Evolutionary conservation across 2,888 invertebrate genomes (phyloP), one percentile per base, ranked within the genome.

Genomic region (Volucella inflata): DNA sequence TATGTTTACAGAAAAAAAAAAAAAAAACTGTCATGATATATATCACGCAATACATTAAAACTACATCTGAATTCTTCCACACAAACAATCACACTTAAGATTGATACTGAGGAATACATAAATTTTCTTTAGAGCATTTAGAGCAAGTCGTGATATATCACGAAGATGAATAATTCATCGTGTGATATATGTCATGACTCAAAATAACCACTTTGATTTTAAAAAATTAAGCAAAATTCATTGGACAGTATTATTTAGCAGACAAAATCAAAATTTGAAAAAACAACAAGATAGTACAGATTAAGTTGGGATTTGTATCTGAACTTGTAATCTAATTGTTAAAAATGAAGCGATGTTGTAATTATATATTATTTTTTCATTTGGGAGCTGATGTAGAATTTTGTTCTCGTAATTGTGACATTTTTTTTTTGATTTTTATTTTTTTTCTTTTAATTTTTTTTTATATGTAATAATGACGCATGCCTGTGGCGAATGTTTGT

Each of bases 401-500:
- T 71, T 67, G 55, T 71, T 76, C 59, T 76, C 71, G 72, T 53
- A 81, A 65, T 71, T 60, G 65, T 82, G 76, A 50, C 44, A 81
- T 59, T 65, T 76, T 64, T 55, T 42, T 21, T 75, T 42, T 57
- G 17, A 64, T 40, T 48, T 44, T 65, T 36, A 72, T 53, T 53
- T 55, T 74, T 46, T 57, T 12, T 70, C 16, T 70, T 71, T 71
- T 70, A 55, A 51, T 67, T 62, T 67, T 80, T 51, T 12, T 46
- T 85, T 72, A 50, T 79, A 67, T 60, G 70, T 68, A 72, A 72
- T 70, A 55, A 65, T 53, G 62, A 81, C 60, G 53, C 78, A 81
- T 87, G 83, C 87, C 87, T 74, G 55, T 77, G 60, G 83, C 88
- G 81, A 88, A 88, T 88, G 87, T 88, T 88, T 88, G 88, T 88